A percentile compares a stretch with the other conserved stretches of the same genome.
Evolutionary conservation across 2,113 vertebrate genomes (phyloP).

Genomic region (Daubentonia madagascariensis): DNA sequence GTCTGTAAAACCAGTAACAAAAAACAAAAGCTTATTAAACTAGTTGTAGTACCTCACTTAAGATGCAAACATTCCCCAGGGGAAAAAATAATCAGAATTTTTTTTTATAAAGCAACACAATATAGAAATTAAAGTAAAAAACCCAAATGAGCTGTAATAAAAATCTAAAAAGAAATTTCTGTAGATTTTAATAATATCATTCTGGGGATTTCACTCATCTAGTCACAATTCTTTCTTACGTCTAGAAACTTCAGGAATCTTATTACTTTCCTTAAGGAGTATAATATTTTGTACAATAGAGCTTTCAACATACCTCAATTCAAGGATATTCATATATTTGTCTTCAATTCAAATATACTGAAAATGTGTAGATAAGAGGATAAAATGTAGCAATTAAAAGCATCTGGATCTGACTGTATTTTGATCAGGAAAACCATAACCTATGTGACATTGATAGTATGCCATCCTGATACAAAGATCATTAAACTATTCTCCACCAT

Average conservation of each 20-base stretch:
- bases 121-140: neutral
- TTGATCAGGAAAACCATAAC: neutral
- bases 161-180: neutral
- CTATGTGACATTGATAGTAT: neutral
- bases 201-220: neutral
- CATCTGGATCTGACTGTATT: neutral
- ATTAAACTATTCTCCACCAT: neutral
- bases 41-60: neutral
- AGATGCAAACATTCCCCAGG: neutral
- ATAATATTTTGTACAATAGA: neutral
- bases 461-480: neutral
- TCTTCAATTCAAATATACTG: neutral
- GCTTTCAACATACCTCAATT: neutral
- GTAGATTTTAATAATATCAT: neutral
- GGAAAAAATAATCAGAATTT: neutral
- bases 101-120: neutral
- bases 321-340: neutral
- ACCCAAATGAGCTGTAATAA: neutral
- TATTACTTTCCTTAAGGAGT: neutral
- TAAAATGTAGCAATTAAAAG: neutral
- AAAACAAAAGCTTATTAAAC: constrained; percentile 38
- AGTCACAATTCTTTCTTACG: neutral
- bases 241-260: neutral
- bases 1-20: constrained; percentile 84
- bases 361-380: neutral